phyloP scores from a whole-genome alignment of 1,140 invertebrate genomes.

The Cydia fagiglandana region DNA sequence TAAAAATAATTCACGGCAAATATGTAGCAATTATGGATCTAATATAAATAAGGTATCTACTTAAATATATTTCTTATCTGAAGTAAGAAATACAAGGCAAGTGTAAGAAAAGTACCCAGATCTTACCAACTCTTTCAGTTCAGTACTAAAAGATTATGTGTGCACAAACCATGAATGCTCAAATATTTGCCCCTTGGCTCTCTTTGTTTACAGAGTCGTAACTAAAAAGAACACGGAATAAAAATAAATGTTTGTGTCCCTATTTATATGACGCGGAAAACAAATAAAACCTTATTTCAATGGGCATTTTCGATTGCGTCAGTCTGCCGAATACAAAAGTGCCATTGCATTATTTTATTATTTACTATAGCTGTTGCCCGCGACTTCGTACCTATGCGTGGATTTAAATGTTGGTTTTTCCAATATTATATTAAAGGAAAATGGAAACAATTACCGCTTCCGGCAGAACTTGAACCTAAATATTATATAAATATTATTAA shows the following conservation, averaged over 20 bases:
- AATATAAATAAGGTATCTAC: too few relatives aligned
- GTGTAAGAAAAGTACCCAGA: background rate
- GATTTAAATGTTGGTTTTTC: too few relatives aligned
- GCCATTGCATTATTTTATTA: slow-evolving; percentile 27
- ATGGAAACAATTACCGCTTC: too few relatives aligned
- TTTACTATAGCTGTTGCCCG: background rate
- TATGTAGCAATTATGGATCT: too few relatives aligned
- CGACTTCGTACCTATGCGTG: too few relatives aligned
- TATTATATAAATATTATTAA: too few relatives aligned
- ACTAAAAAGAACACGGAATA: slow-evolving; percentile 65
- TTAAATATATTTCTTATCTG: too few relatives aligned
- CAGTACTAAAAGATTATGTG: background rate
- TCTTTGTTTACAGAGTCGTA: slow-evolving; percentile 72
- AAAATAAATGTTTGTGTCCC: slow-evolving; percentile 60
- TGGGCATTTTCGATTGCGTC: slow-evolving; percentile 34
- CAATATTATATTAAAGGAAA: too few relatives aligned
- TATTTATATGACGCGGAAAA: slow-evolving; percentile 59
- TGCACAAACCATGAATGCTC: slow-evolving; percentile 51
- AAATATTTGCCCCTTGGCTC: slow-evolving; percentile 69
- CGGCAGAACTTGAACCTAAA: too few relatives aligned
- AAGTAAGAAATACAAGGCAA: too few relatives aligned
- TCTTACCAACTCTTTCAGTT: background rate
- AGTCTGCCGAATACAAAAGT: slow-evolving; percentile 32
- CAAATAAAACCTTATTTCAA: slow-evolving; percentile 60
- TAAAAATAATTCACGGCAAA: too few relatives aligned